Evolutionary conservation across 1,140 invertebrate species (phyloP).

Genomic region (Mycetomoellerius zeteki): DNA sequence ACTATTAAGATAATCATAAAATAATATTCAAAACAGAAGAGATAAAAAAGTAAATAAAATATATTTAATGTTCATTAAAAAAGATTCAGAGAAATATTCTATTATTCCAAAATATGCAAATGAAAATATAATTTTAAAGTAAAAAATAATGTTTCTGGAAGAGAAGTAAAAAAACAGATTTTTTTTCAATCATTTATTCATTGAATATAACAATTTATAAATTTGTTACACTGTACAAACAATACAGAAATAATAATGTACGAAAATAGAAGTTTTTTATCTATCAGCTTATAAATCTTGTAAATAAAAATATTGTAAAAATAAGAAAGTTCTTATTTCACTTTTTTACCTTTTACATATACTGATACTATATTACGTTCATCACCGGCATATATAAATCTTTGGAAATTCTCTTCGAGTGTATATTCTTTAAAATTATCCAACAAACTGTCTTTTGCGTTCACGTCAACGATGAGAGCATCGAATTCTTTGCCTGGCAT

Average conservation of each 20-base stretch:
- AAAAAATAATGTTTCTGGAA: background rate
- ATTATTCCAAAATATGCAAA: background rate
- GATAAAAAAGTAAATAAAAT: background rate
- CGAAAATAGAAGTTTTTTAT: background rate
- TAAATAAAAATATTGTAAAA: background rate
- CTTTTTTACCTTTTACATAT: conserved; percentile 91
- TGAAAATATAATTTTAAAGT: background rate
- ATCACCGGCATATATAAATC: conserved; percentile 94
- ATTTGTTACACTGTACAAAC: background rate
- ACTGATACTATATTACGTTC: conserved; percentile 94
- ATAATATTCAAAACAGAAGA: background rate
- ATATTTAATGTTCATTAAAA: background rate
- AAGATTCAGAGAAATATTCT: background rate
- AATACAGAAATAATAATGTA: background rate
- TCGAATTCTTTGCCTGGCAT: conserved; percentile 94
- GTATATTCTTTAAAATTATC: conserved; percentile 86
- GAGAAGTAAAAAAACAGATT: background rate
- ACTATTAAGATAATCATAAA: background rate
- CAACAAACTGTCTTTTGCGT: conserved; percentile 87
- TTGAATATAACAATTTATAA: background rate
- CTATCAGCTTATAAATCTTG: background rate
- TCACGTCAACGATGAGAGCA: conserved; percentile 91
- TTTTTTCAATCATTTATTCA: background rate
- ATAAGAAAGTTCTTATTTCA: conserved; percentile 84
- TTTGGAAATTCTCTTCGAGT: conserved; percentile 90